Evolutionary conservation across 35 echinoderm and acorn worm genomes (phyloP).

Genomic region (Apostichopus californicus): DNA sequence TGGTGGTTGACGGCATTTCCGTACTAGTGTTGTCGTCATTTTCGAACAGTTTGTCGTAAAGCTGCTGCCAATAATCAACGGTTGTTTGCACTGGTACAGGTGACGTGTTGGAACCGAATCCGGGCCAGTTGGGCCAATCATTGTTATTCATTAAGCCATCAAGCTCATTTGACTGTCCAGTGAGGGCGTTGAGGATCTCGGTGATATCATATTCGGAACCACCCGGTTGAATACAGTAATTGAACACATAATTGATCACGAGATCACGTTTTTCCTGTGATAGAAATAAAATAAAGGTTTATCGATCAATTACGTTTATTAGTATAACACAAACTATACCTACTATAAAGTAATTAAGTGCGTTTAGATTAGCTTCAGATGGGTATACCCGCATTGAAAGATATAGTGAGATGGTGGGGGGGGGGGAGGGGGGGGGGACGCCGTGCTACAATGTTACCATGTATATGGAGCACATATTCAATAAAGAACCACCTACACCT

Average conservation of each 20-base stretch:
- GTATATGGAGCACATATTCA: too few relatives aligned
- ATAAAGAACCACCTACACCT: too few relatives aligned
- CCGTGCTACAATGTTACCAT: too few relatives aligned
- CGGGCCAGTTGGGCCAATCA: background rate
- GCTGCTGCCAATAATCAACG: background rate
- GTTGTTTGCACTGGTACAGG: background rate
- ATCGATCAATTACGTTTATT: too few relatives aligned
- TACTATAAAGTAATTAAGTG: too few relatives aligned
- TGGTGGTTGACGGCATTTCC: background rate
- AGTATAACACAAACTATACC: too few relatives aligned
- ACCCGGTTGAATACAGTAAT: background rate
- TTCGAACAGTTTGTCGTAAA: background rate
- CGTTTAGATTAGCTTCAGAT: too few relatives aligned
- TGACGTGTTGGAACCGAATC: background rate
- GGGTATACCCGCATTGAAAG: too few relatives aligned
- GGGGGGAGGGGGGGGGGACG: too few relatives aligned
- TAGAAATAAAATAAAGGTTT: too few relatives aligned
- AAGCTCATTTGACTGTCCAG: background rate
- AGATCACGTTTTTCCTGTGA: slow-evolving; percentile 1
- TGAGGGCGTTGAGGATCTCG: background rate
- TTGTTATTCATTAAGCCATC: background rate
- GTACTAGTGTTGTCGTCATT: background rate
- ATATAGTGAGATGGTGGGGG: too few relatives aligned
- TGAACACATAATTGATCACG: background rate
- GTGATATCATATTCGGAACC: background rate